Percentiles rank a stretch among this genome's conserved stretches.
Evolutionary conservation across 2,113 vertebrate species (phyloP).

Genomic region (Tricholaema leucomelas): DNA sequence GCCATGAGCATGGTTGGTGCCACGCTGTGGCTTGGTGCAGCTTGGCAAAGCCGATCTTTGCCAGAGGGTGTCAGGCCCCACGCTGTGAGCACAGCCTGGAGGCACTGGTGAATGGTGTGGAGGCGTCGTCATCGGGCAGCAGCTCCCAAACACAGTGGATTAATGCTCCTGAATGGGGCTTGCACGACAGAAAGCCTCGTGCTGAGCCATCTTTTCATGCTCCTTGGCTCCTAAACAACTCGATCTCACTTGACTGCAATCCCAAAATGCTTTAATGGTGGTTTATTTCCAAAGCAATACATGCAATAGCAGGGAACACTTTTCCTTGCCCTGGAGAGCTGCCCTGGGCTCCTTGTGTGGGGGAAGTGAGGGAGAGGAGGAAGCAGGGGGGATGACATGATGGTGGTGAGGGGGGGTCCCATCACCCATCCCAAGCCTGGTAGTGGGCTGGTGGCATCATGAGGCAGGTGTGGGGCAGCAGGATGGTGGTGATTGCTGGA

Average conservation of each 20-base stretch:
- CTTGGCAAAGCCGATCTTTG: neutral
- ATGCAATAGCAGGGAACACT: neutral
- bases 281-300: neutral
- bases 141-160: rapidly evolving
- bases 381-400: rapidly evolving
- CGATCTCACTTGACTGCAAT: neutral
- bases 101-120: neutral
- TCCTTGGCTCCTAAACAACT: neutral
- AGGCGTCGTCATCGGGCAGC: rapidly evolving
- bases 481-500: rapidly evolving
- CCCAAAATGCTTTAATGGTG: neutral
- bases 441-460: neutral
- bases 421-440: rapidly evolving
- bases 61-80: rapidly evolving
- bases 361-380: neutral
- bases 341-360: rapidly evolving
- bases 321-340: neutral
- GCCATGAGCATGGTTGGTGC: neutral
- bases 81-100: rapidly evolving
- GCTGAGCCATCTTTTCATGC: constrained; percentile 27
- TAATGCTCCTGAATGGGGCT: neutral
- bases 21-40: rapidly evolving
- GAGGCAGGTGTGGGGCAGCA: neutral
- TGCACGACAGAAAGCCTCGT: neutral
- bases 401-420: neutral